Evolutionary conservation across 2,113 vertebrate species (phyloP), one percentile per base, ranked within the genome.

Genomic region (Leiothrix lutea): DNA sequence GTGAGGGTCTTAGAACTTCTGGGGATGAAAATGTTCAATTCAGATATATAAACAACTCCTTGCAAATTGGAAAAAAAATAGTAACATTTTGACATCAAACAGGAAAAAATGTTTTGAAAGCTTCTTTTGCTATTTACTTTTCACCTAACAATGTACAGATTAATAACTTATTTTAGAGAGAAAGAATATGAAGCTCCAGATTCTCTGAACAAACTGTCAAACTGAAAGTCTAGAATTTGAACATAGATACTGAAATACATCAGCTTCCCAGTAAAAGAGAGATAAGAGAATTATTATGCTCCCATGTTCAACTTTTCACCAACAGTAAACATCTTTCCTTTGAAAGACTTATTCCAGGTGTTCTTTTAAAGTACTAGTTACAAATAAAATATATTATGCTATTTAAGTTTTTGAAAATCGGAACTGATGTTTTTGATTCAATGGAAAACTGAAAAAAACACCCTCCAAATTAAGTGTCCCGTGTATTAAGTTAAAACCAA

Each of bases 51-150:
- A 96, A 67, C 35, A 83, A 81, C 12, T 69, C 23, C 40, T 60
- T 48, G 29, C 18, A 72, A 65, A 89, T 61, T 42, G 61, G n/a
- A 91, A 94, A 92, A 67, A 45, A 79, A 67, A 40, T 2, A 1
- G 62, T n/a, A 69, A 80, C 50, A 78, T 92, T 95, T 83, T 78
- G 51, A 93, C 74, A 87, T 81, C 75, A 69, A 90, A 83, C 29
- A 72, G 51, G 22, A 72, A 73, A 94, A 91, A 10, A 79, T n/a
- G 42, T 80, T 93, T 65, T 88, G 77, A 92, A 86, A 86, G 51
- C 16, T 84, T 61, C 62, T 87, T 83, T 69, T 64, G 47, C 26
- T 62, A 29, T 45, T 92, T 58, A 79, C 29, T 56, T 84, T 84
- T 83, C 69, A 81, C 17, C 20, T 67, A 74, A 60, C 12, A 74